Conservation (phyloP, 2,797 vertebrate species). For the Bradypodion ventrale region DNA sequence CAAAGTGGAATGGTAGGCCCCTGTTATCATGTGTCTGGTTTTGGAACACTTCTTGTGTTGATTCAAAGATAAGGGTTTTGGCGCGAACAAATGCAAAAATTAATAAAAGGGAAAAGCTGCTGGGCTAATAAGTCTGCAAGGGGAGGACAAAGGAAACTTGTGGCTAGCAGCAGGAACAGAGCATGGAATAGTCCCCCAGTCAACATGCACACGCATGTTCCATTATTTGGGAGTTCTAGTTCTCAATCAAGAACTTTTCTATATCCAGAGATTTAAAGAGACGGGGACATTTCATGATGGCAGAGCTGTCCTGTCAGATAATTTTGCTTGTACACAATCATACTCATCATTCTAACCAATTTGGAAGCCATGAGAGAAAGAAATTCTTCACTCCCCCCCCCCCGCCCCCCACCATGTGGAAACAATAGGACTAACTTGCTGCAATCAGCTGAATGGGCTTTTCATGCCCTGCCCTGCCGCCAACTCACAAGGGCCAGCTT, state of each 20-base stretch:
- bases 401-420: conserved; percentile 69
- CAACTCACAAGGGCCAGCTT: conserved; percentile 52
- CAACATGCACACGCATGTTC: not conserved
- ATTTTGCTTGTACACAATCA: conserved; percentile 24
- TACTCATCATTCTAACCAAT: conserved; percentile 13
- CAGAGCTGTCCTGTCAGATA: not conserved
- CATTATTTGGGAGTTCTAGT: not conserved
- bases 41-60: not conserved
- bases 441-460: conserved; percentile 61
- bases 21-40: not conserved
- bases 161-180: not conserved
- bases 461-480: conserved; percentile 32
- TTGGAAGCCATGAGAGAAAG: conserved; percentile 48
- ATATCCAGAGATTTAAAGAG: too few relatives aligned
- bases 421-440: conserved; percentile 62
- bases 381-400: conserved; percentile 52
- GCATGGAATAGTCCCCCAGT: not conserved
- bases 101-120: conserved; percentile 48
- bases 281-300: not conserved
- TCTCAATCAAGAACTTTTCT: too few relatives aligned
- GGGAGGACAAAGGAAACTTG: not conserved
- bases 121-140: conserved; percentile 13
- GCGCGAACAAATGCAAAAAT: conserved; percentile 42
- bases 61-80: not conserved
- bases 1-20: not conserved